Base-by-base conservation (phyloP, 2,888 invertebrate species). In the Acanthococcus lagerstroemiae region DNA sequence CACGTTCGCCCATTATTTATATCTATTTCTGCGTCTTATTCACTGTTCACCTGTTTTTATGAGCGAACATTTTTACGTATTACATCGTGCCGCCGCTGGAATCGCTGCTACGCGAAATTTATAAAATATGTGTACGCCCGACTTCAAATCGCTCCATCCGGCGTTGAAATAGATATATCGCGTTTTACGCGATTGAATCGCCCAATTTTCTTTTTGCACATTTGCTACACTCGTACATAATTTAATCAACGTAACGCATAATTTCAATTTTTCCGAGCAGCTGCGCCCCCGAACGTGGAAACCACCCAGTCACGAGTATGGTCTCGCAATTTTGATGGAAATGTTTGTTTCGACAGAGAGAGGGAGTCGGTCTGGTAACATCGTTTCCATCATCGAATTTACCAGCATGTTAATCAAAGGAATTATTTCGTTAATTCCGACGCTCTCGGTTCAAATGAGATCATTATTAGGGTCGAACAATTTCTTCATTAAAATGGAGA, bases 351-450 rank as follows among this genome's bases (percentile, higher is more conserved):
- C 15, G 52, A 52, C 22, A 22, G 52, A 52, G 24, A 22, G 15
- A 7, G n/a, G n/a, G n/a, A n/a, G n/a, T n/a, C n/a, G n/a, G n/a
- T n/a, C n/a, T n/a, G n/a, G 19, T 15, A 22, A 15, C 24, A 24
- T 52, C 52, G 22, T 52, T 52, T 52, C 52, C 12, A 37, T n/a
- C 46, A 45, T 52, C 52, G 22, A 52, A 52, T 52, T 52, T 52
- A 52, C 52, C 52, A 52, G 52, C 52, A 22, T 22, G 52, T 21
- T 52, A 52, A 52, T 52, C 52, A 52, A 52, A 52, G 52, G 52
- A 52, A 52, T 52, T 52, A 52, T 52, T 52, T 52, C 22, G 24
- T 52, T 52, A 52, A 52, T 24, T 21, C 22, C 9, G 48, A 48
- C 48, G n/a, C 48, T 21, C 6, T 12, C 48, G 48, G 12, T 12